These are phyloP conservation scores for Xenopus borealis DNA, from an alignment of 2,113 vertebrate genomes.

Conservation along the genomic window DNA sequence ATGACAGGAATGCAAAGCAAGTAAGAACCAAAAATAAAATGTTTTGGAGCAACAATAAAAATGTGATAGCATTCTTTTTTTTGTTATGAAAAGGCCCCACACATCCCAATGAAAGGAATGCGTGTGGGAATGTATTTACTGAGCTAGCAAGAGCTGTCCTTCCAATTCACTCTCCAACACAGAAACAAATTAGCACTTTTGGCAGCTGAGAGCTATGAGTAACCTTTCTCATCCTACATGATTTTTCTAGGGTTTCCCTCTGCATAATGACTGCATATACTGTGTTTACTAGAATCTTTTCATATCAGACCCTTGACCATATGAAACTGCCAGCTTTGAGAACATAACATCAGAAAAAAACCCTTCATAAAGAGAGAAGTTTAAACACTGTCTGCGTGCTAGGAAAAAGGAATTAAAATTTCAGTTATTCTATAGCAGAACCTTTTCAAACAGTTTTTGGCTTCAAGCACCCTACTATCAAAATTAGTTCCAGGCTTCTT, in stretches of 20 bases:
- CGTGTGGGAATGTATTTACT: constrained; percentile 64
- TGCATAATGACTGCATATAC: constrained; percentile 28
- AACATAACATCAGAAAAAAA: too few relatives aligned
- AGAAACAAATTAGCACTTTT: constrained; percentile 50
- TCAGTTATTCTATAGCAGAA: too few relatives aligned
- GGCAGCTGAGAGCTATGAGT: constrained; percentile 43
- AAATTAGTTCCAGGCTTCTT: too few relatives aligned
- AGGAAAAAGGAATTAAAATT: too few relatives aligned
- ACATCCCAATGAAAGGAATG: constrained; percentile 52
- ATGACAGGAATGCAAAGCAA: background rate
- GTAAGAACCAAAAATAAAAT: constrained; percentile 11
- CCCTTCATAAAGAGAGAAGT: too few relatives aligned
- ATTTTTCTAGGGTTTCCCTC: constrained; percentile 31
- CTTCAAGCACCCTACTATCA: too few relatives aligned
- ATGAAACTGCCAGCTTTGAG: too few relatives aligned
- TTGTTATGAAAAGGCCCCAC: constrained; percentile 56
- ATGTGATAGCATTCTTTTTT: constrained; percentile 55
- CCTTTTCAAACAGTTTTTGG: too few relatives aligned
- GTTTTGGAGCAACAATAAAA: constrained; percentile 8
- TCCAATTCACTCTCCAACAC: constrained; percentile 27
- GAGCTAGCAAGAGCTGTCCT: constrained; percentile 47
- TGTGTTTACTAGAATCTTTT: constrained; percentile 33
- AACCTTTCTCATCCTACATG: constrained; percentile 37
- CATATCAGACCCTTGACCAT: constrained; percentile 13
- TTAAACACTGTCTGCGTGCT: too few relatives aligned